Conservation (phyloP, 1,140 invertebrate genomes). For the Drosophila dunni region DNA sequence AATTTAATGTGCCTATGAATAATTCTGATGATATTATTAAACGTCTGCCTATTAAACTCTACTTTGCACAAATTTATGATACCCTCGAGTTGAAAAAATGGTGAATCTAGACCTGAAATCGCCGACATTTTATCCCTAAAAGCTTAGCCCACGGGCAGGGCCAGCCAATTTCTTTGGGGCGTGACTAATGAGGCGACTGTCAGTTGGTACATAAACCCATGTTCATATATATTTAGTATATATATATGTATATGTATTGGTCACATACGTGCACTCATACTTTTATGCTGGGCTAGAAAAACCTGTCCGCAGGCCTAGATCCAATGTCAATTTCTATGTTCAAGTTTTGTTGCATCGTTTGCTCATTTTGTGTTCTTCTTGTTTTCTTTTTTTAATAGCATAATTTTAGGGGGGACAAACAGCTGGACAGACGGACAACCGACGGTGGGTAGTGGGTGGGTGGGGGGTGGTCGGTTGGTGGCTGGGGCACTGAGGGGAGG, state of each 20-base stretch:
- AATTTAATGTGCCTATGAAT: too few species aligned
- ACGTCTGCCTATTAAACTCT: too few species aligned
- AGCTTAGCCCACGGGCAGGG: neutral
- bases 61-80: too few species aligned
- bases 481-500: neutral
- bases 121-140: neutral
- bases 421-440: neutral
- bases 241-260: neutral
- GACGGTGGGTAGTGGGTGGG: neutral
- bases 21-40: too few species aligned
- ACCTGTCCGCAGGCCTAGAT: constrained; percentile 9
- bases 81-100: too few species aligned
- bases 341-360: constrained; percentile 12
- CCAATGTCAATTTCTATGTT: constrained; percentile 32
- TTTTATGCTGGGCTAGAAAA: neutral
- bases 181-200: constrained; percentile 59
- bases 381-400: constrained; percentile 65
- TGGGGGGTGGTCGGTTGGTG: too few species aligned
- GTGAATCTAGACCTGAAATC: constrained; percentile 22
- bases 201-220: neutral
- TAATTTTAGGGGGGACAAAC: constrained; percentile 56
- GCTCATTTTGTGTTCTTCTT: constrained; percentile 9
- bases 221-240: neutral
- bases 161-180: constrained; percentile 2
- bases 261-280: constrained; percentile 9